Conservation (phyloP, 2,797 vertebrate species). For the Amazonetta brasiliensis region DNA sequence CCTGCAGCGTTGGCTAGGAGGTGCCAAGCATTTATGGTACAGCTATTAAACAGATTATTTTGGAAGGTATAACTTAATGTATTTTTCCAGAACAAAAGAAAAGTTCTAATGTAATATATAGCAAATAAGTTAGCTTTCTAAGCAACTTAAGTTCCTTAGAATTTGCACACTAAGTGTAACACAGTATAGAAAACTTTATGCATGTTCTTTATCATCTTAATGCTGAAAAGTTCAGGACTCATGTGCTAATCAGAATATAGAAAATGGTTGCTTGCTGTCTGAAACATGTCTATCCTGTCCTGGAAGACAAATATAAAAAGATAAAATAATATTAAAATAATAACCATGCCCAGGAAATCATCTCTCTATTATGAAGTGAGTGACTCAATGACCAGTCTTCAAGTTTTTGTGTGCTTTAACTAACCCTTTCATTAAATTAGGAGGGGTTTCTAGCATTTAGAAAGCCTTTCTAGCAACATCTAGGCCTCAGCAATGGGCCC, state of each 20-base stretch:
- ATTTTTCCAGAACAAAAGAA: constrained; percentile 35
- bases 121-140: constrained; percentile 4
- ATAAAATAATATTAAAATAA: neutral
- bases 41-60: constrained; percentile 33
- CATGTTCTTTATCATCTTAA: neutral
- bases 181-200: neutral
- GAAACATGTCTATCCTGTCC: neutral
- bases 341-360: neutral
- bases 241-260: neutral
- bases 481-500: neutral
- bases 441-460: neutral
- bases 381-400: neutral
- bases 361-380: neutral
- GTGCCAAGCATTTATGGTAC: neutral
- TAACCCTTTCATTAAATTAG: neutral
- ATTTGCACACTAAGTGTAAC: neutral
- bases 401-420: neutral
- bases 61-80: constrained; percentile 11
- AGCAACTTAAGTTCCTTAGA: constrained; percentile 1
- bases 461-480: neutral
- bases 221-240: neutral
- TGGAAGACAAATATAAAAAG: neutral
- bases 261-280: neutral
- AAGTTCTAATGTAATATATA: neutral
- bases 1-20: neutral